These are phyloP conservation scores for Antitype chi DNA, from an alignment of 2,888 invertebrate species.

Conservation along the genomic window DNA sequence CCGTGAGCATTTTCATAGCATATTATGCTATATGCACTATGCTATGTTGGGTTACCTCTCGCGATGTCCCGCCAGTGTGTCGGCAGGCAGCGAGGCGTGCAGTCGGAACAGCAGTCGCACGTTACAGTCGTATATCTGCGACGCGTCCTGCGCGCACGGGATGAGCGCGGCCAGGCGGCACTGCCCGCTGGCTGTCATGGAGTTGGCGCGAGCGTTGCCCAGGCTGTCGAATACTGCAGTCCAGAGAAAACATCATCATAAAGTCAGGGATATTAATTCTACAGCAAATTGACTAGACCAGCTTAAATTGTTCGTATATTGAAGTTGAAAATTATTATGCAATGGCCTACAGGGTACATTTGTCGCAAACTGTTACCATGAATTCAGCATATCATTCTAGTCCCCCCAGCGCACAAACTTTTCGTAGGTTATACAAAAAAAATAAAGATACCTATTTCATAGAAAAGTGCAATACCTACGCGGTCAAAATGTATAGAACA, in stretches of 20 bases:
- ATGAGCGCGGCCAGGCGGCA: conserved; percentile 99
- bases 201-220: conserved; percentile 98
- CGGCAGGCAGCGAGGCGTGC: conserved; percentile 97
- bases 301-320: neutral
- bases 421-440: too few species aligned
- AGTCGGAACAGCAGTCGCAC: conserved; percentile 99
- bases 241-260: neutral
- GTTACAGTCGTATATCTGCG: conserved; percentile 98
- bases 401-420: too few species aligned
- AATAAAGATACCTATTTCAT: too few species aligned
- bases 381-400: too few species aligned
- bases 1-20: too few species aligned
- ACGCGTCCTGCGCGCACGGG: conserved; percentile 98
- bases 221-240: conserved; percentile 96
- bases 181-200: conserved; percentile 99
- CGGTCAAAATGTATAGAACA: too few species aligned
- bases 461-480: too few species aligned
- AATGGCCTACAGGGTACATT: too few species aligned
- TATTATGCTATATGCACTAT: too few species aligned
- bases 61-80: conserved; percentile 97
- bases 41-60: conserved; percentile 90
- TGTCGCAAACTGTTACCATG: too few species aligned
- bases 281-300: neutral
- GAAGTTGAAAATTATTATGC: neutral
- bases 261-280: neutral